Conservation (phyloP, 2,888 invertebrate genomes). For the Apamea crenata region DNA sequence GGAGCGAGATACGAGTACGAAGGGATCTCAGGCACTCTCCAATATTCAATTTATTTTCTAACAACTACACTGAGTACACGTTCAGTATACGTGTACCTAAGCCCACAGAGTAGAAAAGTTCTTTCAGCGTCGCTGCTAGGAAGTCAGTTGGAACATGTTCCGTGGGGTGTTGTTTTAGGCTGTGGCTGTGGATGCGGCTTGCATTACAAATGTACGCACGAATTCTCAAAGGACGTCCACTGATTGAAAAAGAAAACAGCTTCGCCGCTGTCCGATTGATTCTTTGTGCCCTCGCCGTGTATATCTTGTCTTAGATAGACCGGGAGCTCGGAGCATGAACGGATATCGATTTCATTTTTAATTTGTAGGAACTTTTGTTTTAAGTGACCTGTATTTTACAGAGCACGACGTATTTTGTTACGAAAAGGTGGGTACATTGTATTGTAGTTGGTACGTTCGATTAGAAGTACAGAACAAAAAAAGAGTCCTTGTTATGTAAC, state of each 20-base stretch:
- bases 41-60: constrained; percentile 88
- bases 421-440: not conserved
- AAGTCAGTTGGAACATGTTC: constrained; percentile 47
- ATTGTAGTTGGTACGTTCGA: not conserved
- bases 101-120: constrained; percentile 67
- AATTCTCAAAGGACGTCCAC: constrained; percentile 81
- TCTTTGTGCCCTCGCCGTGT: constrained; percentile 81
- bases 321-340: constrained; percentile 61
- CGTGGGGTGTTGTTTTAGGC: constrained; percentile 57
- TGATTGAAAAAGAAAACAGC: constrained; percentile 90
- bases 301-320: constrained; percentile 78
- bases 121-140: not conserved
- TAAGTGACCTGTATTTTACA: not conserved
- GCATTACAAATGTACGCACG: constrained; percentile 74
- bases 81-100: constrained; percentile 65
- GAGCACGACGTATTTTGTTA: not conserved
- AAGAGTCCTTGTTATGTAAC: not conserved
- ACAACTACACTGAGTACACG: constrained; percentile 76
- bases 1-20: constrained; percentile 77
- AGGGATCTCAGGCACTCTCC: constrained; percentile 77
- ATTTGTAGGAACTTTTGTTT: constrained; percentile 20
- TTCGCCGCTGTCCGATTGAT: constrained; percentile 87
- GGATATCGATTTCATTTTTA: constrained; percentile 38
- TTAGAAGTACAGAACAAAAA: not conserved
- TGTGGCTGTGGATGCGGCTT: constrained; percentile 72